Base-by-base conservation (phyloP, 2,113 vertebrate species). In the Ranitomeya imitator region DNA sequence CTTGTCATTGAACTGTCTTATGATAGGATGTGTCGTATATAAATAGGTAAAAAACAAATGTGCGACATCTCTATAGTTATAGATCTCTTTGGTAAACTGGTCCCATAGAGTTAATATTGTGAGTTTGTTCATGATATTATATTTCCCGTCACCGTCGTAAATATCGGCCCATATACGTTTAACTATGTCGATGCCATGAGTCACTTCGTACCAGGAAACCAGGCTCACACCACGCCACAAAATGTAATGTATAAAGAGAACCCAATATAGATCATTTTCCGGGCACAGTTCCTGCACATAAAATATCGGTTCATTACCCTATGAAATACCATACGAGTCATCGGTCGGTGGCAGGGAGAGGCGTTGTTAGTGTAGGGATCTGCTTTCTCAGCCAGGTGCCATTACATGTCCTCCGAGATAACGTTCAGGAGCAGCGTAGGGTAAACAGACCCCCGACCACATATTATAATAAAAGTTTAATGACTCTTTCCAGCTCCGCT, bases 401-500 rank as follows among this genome's bases (percentile, higher is more conserved):
- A 83, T 61, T 83, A 82, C 73, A 61, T 26, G 31, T 74, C 79
- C 65, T 61, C 15, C 11, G 79, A 82, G 69, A 76, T 88, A 60
- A 37, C 79, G 13, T 83, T 63, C 79, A 76, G 57, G 86, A 88
- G 86, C 86, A 59, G 67, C 73, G 51, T 16, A 81, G 60, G 37
- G 15, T 88, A 83, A 63, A 31, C 69, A 51, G 14, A 83, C 79
- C 67, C 79, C 45, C 54, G 37, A 63, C 52, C 86, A 63, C 86
- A 83, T 88, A 88, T 88, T 83, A 88, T 83, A 63, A 63, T 88
- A 88, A 83, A 45, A 83, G 67, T 88, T 88, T 88, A 83, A 88
- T 63, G 79, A 73, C 76, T 73, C 11, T 88, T 77, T 88, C 86
- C 86, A 83, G 79, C 26, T 55, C 79, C 52, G 67, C 71, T 83